Base-by-base conservation (phyloP, 1,140 invertebrate genomes). In the Elysia chlorotica region DNA sequence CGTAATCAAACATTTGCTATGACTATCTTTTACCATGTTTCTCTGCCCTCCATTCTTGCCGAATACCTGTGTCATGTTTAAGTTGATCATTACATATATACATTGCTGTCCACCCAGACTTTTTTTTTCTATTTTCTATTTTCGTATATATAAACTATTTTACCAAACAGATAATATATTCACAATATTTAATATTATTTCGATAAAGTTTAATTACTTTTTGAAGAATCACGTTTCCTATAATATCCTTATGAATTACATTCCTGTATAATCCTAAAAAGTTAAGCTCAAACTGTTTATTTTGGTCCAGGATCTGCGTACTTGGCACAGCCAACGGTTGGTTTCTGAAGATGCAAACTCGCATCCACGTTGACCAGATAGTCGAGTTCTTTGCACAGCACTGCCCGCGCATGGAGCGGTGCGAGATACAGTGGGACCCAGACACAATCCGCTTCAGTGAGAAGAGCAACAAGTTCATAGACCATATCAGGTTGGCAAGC, bases 381-480 rank as follows among this genome's bases (percentile, higher is more conserved):
- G 96, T 99, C 91, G 97, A 99, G 83, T 94, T 93, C 54, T 98
- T 99, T 63, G 96, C 98, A 0, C 96, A 95, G 78, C 95, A 95
- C 84, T 98, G 96, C 82, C 91, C 92, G 0, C 92, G 92, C 74
- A 84, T 99, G 76, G 95, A 98, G 85, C 90, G 98, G 1, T 87
- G 99, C 33, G 98, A 99, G 85, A 89, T 99, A 25, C 89, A 96
- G 78, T 99, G 98, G 98, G 98, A 99, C 87, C 96, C 97, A 0
- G 96, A 98, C 78, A 99, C 98, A 81, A 90, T 99, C 5, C 90
- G 98, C 61, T 99, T 99, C 88, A 99, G 96, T 33, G 98, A 99
- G 87, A 99, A 99, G 88, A 98, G 96, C 84, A 97, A 98, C 86
- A 99, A 99, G 87, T 87, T 88, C 74, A 86, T 87, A 41, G 85